Conservation (phyloP, 2,797 vertebrate species). For the Cirrhinus molitorella region DNA sequence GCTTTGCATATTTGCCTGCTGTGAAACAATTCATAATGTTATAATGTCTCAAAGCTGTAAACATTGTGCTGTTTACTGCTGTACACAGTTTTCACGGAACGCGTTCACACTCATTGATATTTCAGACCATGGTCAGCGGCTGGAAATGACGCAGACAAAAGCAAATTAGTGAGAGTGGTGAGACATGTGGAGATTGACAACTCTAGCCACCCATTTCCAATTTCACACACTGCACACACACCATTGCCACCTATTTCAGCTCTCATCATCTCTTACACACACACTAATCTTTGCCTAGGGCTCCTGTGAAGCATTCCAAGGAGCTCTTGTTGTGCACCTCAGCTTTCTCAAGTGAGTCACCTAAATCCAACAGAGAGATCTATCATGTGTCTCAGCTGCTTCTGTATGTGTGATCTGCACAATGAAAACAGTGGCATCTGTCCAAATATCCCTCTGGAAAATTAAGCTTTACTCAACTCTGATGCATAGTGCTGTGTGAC, state of each 20-base stretch:
- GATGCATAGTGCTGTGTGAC: slow-evolving; percentile 24
- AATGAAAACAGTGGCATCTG: slow-evolving; percentile 27
- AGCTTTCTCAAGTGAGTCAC: slow-evolving; percentile 35
- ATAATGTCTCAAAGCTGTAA: not conserved
- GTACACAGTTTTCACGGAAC: slow-evolving; percentile 14
- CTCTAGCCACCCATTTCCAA: slow-evolving; percentile 66
- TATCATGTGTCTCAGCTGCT: slow-evolving; percentile 30
- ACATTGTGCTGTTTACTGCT: not conserved
- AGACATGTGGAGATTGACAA: slow-evolving; percentile 63
- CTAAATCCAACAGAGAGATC: slow-evolving; percentile 36
- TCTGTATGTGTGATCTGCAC: slow-evolving; percentile 29
- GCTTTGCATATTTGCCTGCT: not conserved
- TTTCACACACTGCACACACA: slow-evolving; percentile 67
- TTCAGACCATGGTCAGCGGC: slow-evolving; percentile 32
- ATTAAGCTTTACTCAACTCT: slow-evolving; percentile 24
- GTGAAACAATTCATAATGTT: not conserved
- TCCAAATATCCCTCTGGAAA: slow-evolving; percentile 38
- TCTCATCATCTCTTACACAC: slow-evolving; percentile 53
- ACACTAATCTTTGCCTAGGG: slow-evolving; percentile 52
- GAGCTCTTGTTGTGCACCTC: slow-evolving; percentile 43
- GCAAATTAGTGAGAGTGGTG: slow-evolving; percentile 64
- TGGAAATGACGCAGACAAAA: slow-evolving; percentile 61
- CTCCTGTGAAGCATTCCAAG: slow-evolving; percentile 42
- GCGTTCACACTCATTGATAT: slow-evolving; percentile 50
- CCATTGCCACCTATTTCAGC: slow-evolving; percentile 62